Base-by-base conservation (phyloP, 2,888 invertebrate species). In the Ophioninae sp. region DNA sequence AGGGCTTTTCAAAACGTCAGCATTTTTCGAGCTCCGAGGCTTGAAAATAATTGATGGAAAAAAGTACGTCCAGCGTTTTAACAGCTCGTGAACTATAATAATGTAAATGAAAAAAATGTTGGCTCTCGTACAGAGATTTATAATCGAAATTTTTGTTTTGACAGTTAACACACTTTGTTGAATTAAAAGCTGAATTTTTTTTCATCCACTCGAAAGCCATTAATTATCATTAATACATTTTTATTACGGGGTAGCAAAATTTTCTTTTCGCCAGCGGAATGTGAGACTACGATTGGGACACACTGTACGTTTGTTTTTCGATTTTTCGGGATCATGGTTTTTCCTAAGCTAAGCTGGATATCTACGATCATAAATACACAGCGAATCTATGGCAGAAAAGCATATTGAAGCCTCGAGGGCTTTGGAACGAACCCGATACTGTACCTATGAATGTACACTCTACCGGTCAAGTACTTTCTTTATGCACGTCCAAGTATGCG, bases 311-410 rank as follows among this genome's bases (percentile, higher is more conserved):
- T n/a, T n/a, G 1, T 17, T 17, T 37, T n/a, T 65, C 72, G 65
- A 76, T 59, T 72, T 67, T 61, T 61, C 61, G 61, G 37, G 67
- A 67, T 57, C 21, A 61, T 65, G 72, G 44, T 44, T 72, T 44
- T 67, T 72, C 41, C 67, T 10, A 56, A 41, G 21, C 70, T 6
- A 30, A 7, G 50, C 7, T 6, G n/a, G 65, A 44, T 59, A 8
- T 2, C 20, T 10, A 21, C 57, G 69, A 57, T 65, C 78, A 82
- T 79, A 78, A 77, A 82, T 82, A 82, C 50, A 75, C 69, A 75
- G n/a, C 44, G 74, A 75, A 73, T 72, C 70, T 65, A 50, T 72
- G 23, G 67, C 39, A 67, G 67, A 81, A 59, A 30, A 62, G 67
- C 61, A 77, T 73, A 72, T 67, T 39, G 57, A 8, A 69, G 74